Evolutionary conservation across 2,888 invertebrate genomes (phyloP).

Genomic region (Catotricha subobsoleta): DNA sequence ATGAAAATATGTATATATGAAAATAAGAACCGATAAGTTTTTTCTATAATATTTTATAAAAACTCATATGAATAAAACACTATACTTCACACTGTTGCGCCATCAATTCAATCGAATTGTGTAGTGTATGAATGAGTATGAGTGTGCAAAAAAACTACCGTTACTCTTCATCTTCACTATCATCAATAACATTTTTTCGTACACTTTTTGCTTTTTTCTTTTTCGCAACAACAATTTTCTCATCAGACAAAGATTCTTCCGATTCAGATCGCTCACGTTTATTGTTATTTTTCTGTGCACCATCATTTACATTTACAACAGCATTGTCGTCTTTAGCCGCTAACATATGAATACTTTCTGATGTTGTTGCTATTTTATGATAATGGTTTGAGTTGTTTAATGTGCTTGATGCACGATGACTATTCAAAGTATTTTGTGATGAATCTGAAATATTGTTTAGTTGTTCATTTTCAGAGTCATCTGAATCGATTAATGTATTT

Average conservation of each 20-base stretch:
- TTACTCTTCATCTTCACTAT: conserved; percentile 5
- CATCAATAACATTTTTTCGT: conserved; percentile 1
- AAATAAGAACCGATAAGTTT: too few species aligned
- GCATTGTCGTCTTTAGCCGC: neutral
- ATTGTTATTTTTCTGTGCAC: conserved; percentile 1
- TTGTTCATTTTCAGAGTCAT: too few species aligned
- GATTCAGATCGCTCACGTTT: conserved; percentile 7
- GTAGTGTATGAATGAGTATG: too few species aligned
- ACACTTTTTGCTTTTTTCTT: conserved; percentile 5
- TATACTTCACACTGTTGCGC: too few species aligned
- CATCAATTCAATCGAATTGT: too few species aligned
- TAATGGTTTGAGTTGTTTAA: neutral
- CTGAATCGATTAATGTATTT: too few species aligned
- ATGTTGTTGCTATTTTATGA: neutral
- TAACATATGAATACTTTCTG: neutral
- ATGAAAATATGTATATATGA: too few species aligned
- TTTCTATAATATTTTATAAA: too few species aligned
- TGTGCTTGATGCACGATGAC: neutral
- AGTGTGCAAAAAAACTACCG: neutral
- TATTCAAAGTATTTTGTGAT: neutral
- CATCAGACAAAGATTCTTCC: neutral
- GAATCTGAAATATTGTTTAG: too few species aligned
- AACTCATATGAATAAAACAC: too few species aligned
- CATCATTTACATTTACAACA: neutral
- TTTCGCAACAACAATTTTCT: neutral